Base-by-base conservation (phyloP, 2,113 vertebrate genomes). In the Saimiri boliviensis region DNA sequence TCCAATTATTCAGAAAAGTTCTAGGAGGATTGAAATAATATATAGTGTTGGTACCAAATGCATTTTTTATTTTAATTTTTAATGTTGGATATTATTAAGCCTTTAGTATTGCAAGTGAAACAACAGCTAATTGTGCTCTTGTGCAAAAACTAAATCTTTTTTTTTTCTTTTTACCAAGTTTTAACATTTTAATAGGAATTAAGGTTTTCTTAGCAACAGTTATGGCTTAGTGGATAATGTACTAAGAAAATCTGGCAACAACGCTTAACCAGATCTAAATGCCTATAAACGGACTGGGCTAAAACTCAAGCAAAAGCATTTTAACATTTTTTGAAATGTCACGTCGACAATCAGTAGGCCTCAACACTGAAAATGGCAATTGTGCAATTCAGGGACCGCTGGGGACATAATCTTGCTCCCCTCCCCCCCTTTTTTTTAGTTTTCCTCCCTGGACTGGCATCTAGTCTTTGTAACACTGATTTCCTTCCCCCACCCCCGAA, bases 41-140 rank as follows among this genome's bases (percentile, higher is more conserved):
- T 68, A 56, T 12, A 68, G 11, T 63, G 12, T 80, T 83, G 13
- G 20, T 52, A 82, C 11, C n/a, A 92, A 91, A 76, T 56, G 6
- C 6, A 63, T 89, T 63, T 84, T 86, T 32, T 70, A 85, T 85
- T 87, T 93, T 95, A 80, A 27, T 93, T 95, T 70, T 95, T 37
- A 32, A 35, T 56, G n/a, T 73, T 74, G 70, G n/a, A 42, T 16
- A 73, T 35, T 21, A 79, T 82, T 58, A 86, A 83, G 60, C 9
- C 14, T 87, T 91, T 94, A 81, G 47, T 73, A 80, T 16, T 56
- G 40, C 40, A 91, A 84, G 14, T 12, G 37, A 94, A 95, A 89
- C n/a, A 84, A 42, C 9, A 79, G 58, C 40, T 16, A 83, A 81
- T 80, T 86, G 45, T 91, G 42, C 85, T 96, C 45, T 68, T 92